Percentiles rank a stretch among this genome's conserved stretches.
phyloP scores from a whole-genome alignment of 2,888 invertebrate species.

The Hypomecis punctinalis region DNA sequence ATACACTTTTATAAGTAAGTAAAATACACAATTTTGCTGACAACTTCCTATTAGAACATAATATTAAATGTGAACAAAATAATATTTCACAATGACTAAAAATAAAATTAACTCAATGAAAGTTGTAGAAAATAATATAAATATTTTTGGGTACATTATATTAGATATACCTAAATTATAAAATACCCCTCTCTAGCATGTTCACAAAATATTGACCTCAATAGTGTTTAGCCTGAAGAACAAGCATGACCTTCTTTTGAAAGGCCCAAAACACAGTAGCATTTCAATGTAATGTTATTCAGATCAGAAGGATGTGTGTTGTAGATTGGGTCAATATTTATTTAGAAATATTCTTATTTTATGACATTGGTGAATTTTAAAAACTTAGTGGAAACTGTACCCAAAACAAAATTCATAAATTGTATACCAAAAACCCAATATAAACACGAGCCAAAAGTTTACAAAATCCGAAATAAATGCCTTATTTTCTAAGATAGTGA shows the following conservation, averaged over 20 bases:
- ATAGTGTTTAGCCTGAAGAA: conserved; percentile 18
- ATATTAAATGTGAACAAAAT: background rate
- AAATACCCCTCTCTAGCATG: conserved; percentile 8
- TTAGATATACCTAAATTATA: background rate
- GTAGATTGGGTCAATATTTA: conserved; percentile 6
- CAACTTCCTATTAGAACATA: background rate
- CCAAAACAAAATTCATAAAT: conserved; percentile 15
- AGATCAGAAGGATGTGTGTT: conserved; percentile 1
- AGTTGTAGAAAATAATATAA: background rate
- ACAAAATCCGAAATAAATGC: background rate
- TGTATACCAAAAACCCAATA: conserved; percentile 5
- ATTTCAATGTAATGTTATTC: conserved; percentile 10
- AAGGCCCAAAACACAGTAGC: conserved; percentile 6
- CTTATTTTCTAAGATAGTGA: conserved; percentile 9
- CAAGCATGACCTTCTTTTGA: conserved; percentile 27
- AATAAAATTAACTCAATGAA: background rate
- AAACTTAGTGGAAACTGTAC: conserved; percentile 7
- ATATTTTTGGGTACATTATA: background rate
- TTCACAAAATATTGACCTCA: conserved; percentile 38
- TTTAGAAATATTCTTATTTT: conserved; percentile 2
- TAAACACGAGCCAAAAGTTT: conserved; percentile 2
- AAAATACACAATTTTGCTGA: background rate
- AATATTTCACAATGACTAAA: too few relatives aligned
- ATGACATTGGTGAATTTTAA: background rate
- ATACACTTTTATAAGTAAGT: too few relatives aligned